A percentile compares a stretch with the other conserved stretches of the same genome.
Conservation (phyloP, 2,797 vertebrate genomes). For the Macropodus opercularis region DNA sequence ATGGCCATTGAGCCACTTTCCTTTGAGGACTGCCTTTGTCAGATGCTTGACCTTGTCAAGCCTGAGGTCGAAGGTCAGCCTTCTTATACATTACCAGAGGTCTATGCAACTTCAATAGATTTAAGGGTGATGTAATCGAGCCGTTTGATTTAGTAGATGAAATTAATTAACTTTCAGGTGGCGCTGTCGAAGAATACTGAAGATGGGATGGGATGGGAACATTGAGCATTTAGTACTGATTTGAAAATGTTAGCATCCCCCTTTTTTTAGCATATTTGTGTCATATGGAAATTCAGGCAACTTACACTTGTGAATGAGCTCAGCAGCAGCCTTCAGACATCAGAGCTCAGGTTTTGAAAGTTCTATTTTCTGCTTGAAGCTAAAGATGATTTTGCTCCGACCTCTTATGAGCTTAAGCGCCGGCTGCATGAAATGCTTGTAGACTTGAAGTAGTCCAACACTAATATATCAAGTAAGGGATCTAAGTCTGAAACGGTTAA, state of each 20-base stretch:
- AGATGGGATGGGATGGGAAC: neutral
- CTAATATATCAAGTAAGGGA: neutral
- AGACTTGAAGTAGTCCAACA: neutral
- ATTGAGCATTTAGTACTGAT: neutral
- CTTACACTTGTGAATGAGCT: neutral
- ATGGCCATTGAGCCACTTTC: conserved; percentile 93
- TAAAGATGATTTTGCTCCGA: neutral
- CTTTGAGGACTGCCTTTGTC: conserved; percentile 95
- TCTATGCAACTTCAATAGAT: conserved; percentile 14
- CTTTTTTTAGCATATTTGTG: neutral
- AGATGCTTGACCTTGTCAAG: conserved; percentile 95
- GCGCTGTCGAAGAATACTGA: no score
- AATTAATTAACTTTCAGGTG: no score
- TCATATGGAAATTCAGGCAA: neutral
- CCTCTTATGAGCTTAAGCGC: neutral
- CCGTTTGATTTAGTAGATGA: no score
- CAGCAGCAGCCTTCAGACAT: neutral
- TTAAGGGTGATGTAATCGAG: neutral
- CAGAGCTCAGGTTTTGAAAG: neutral
- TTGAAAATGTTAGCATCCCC: neutral
- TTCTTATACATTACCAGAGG: conserved; percentile 15
- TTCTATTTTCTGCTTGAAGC: neutral
- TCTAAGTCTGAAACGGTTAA: neutral
- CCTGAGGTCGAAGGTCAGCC: conserved; percentile 87
- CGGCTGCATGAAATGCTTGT: neutral